Base-by-base conservation (phyloP, 2,113 vertebrate species). In the Forbesichthys papilliferus region DNA sequence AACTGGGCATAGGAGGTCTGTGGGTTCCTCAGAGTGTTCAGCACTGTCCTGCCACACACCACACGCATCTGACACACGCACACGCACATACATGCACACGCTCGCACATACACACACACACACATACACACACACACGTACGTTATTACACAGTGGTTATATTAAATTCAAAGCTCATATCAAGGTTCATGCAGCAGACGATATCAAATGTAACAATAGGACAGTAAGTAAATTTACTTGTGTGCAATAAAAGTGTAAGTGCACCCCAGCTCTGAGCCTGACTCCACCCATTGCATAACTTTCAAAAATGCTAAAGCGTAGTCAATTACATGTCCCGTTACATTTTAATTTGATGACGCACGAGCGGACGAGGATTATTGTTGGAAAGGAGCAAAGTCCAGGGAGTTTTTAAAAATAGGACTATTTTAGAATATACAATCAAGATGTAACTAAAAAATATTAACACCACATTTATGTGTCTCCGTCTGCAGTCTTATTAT, bases 1-100 rank as follows among this genome's bases (percentile, higher is more conserved):
- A 91, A 5, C 75, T 94, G 93, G 52, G 87, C 92, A 1, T 93
- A 91, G 9, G 93, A 93, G 6, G 92, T 93, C 84, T 94, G 92
- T 13, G 93, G 93, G 78, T 93, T 94, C 84, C 93, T 93, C 61
- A 92, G 36, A 13, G 69, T 54, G 74, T 93, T 93, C 71, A 82
- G 53, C 47, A 83, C 51, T 3, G 92, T 91, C 70, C 93, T 87
- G 54, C 77, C 74, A 49, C 89, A 88, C 71, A 94, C 88, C 34
- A 93, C 79, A 14, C 84, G 83, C 64, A 94, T 73, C 93, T 94
- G 79, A 48, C 48, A 11, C 74, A 79, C 47, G 71, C 46, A 67
- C n/a, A 67, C 61, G 59, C 27, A 72, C 6, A 61, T 42, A 71
- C 34, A 71, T 33, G 70, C 58, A 79, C 53, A 48, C 51, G 47